Evolutionary conservation across 2,797 vertebrate genomes (phyloP), one percentile per base, ranked within the genome.

Genomic region (Coranthus polyacanthus): DNA sequence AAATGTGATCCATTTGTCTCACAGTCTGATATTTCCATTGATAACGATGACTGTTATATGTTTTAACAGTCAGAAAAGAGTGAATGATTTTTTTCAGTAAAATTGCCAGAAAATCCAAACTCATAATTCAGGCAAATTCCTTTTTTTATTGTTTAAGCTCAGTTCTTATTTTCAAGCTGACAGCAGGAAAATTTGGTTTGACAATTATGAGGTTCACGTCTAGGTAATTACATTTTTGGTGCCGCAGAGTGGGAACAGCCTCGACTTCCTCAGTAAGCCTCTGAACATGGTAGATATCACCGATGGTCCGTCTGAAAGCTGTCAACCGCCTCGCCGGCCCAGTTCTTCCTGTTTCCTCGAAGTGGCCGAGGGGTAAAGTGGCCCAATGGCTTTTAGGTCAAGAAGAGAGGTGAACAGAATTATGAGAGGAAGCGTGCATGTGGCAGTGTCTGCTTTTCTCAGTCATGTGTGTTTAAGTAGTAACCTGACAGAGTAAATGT

Each of bases 371-470:
- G 72, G 74, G 73, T 82, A 59, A 83, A 83, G 86, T 84, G 84
- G 84, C 79, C 77, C 80, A 75, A 60, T 87, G 84, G 86, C 92
- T 87, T 89, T 90, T 69, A 89, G 90, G 90, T 92, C 88, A 92
- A 87, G 78, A 90, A 81, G 77, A 88, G 84, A 92, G 88, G 89
- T 89, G 87, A 92, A 84, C 88, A 93, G 90, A 91, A 89, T 93
- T 92, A 92, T 91, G 92, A 88, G 90, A 91, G 88, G 90, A 93
- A 92, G 89, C 88, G 58, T 83, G 87, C 88, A 91, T 92, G 90
- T 89, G 90, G 85, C 89, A 91, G 81, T 83, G 84, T 93, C 92
- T 92, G 92, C 86, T 92, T 93, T 91, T 87, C 89, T 82, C 90
- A 85, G 81, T 91, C 83, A 80, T 90, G 88, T 88, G 84, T 90